Conservation (phyloP, 2,888 invertebrate species). For the Muschampia plurimacula region DNA sequence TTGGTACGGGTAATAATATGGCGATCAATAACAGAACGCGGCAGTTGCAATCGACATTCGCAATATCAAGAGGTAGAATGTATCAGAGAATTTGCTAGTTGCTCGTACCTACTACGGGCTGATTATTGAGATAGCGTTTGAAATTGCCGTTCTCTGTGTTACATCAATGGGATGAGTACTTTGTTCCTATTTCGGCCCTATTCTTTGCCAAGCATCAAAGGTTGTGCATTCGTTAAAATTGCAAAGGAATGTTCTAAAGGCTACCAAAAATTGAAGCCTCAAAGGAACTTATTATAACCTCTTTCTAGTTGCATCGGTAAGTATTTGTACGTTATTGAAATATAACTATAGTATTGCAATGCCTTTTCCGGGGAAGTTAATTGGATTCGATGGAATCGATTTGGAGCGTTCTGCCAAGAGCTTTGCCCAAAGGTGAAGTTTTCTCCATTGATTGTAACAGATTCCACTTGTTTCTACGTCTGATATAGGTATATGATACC, state of each 20-base stretch:
- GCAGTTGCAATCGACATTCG: conserved; percentile 36
- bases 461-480: neutral
- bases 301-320: neutral
- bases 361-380: conserved; percentile 14
- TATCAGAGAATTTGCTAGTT: conserved; percentile 35
- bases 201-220: neutral
- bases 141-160: conserved; percentile 21
- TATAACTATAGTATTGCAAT: conserved; percentile 8
- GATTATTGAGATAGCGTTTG: conserved; percentile 29
- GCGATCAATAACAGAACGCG: conserved; percentile 32
- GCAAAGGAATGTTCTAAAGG: neutral
- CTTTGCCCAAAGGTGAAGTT: conserved; percentile 14
- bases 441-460: neutral
- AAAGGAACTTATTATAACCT: conserved; percentile 2
- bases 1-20: conserved; percentile 31
- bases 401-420: conserved; percentile 17
- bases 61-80: conserved; percentile 36
- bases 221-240: neutral
- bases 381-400: conserved; percentile 21
- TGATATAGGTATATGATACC: too few relatives aligned
- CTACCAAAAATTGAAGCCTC: conserved; percentile 1
- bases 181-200: neutral
- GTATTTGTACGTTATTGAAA: neutral
- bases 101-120: conserved; percentile 8
- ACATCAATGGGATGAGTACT: conserved; percentile 21